Evolutionary conservation across 2,888 invertebrate species (phyloP).

Genomic region (Maniola hyperantus): DNA sequence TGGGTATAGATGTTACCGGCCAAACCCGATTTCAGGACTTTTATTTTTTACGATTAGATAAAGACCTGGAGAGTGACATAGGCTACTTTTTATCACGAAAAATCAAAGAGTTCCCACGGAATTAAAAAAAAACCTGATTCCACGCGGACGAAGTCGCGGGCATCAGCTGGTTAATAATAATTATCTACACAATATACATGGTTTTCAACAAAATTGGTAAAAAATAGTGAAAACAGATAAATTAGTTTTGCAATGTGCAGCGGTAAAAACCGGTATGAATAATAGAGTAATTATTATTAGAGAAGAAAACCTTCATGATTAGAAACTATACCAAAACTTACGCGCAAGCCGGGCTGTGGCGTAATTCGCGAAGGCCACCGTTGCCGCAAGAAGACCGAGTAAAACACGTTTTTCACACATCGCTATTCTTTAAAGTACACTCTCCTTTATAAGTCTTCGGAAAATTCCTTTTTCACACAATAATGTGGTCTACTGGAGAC

Average conservation of each 20-base stretch:
- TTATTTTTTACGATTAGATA: too few relatives aligned
- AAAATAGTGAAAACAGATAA: constrained; percentile 6
- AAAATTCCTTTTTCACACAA: constrained; percentile 37
- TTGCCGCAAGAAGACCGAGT: constrained; percentile 53
- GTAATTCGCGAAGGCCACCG: constrained; percentile 52
- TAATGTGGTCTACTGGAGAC: constrained; percentile 49
- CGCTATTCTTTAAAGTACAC: constrained; percentile 44
- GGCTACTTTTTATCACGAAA: too few relatives aligned
- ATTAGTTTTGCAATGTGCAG: constrained; percentile 15
- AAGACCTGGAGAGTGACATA: too few relatives aligned
- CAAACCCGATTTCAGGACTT: too few relatives aligned
- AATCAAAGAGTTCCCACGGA: too few relatives aligned
- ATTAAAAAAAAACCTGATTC: too few relatives aligned
- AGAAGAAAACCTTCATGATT: constrained; percentile 29
- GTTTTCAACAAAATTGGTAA: not conserved
- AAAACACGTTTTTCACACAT: constrained; percentile 69
- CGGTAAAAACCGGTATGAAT: constrained; percentile 21
- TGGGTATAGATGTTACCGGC: too few relatives aligned
- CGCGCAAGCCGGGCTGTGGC: constrained; percentile 67
- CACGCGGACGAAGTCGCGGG: too few relatives aligned
- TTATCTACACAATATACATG: not conserved
- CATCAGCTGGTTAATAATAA: too few relatives aligned
- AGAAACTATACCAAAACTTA: constrained; percentile 51
- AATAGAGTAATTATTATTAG: constrained; percentile 16
- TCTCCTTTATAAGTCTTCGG: constrained; percentile 32